Conservation (phyloP, 2,113 vertebrate genomes). For the Eublepharis macularius region DNA sequence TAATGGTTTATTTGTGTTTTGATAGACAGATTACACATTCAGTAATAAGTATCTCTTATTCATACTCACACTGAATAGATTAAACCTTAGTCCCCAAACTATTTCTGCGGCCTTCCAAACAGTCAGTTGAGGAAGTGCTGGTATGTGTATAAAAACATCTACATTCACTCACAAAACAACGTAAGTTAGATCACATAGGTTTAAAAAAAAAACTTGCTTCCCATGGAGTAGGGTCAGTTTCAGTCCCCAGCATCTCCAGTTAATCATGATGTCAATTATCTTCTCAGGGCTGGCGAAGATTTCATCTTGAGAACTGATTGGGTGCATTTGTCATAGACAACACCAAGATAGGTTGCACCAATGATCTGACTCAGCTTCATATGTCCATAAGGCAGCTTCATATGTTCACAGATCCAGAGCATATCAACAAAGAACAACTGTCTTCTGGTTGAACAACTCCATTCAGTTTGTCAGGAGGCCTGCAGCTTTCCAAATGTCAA, state of each 20-base stretch:
- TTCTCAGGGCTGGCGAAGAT: neutral
- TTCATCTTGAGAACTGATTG: neutral
- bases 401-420: neutral
- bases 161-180: too few relatives aligned
- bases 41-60: neutral
- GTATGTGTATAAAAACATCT: too few relatives aligned
- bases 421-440: neutral
- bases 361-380: neutral
- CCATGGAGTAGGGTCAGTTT: neutral
- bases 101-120: neutral
- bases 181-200: too few relatives aligned
- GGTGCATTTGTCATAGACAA: neutral
- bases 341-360: neutral
- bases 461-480: slow-evolving; percentile 28
- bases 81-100: neutral
- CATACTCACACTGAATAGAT: neutral
- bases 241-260: neutral
- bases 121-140: neutral
- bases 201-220: too few relatives aligned
- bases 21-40: neutral
- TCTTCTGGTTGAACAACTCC: slow-evolving; percentile 33
- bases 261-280: neutral
- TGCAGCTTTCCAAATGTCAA: slow-evolving; percentile 44
- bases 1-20: slow-evolving; percentile 2
- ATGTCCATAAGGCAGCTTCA: neutral